phyloP scores from a whole-genome alignment of 2,113 vertebrate species.

The Chlorodrepanis virens region DNA sequence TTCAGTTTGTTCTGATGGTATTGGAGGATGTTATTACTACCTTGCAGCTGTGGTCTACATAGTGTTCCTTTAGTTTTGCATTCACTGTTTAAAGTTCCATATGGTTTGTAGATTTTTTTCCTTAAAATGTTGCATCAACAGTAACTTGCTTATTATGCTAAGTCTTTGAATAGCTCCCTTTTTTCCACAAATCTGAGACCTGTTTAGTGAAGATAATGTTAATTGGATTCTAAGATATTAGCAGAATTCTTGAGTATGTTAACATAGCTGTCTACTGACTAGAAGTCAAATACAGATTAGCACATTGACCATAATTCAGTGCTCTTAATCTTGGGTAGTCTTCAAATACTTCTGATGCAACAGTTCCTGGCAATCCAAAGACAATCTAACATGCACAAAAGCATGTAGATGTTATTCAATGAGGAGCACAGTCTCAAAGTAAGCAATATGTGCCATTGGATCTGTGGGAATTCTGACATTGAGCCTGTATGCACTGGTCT shows the following conservation, averaged over 20 bases:
- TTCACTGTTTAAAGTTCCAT: not conserved
- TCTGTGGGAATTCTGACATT: conserved; percentile 1
- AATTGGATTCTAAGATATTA: not conserved
- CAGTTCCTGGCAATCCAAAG: not conserved
- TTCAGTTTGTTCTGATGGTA: not conserved
- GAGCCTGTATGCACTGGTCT: not conserved
- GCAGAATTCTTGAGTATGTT: not conserved
- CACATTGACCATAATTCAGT: not conserved
- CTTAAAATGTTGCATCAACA: not conserved
- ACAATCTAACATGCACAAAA: conserved; percentile 1
- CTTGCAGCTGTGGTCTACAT: not conserved
- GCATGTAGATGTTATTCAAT: conserved; percentile 1
- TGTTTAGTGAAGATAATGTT: not conserved
- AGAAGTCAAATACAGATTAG: not conserved
- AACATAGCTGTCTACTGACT: not conserved
- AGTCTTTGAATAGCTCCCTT: not conserved
- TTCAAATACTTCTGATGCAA: not conserved
- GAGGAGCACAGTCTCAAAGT: not conserved
- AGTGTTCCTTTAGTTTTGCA: not conserved
- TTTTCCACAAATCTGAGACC: not conserved
- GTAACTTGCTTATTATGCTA: not conserved
- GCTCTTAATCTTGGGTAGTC: not conserved
- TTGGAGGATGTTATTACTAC: not conserved
- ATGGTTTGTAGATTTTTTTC: not conserved
- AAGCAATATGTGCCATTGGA: rapidly evolving